Evolutionary conservation across 2,113 vertebrate genomes (phyloP).

Genomic region (Spea multiplicata): DNA sequence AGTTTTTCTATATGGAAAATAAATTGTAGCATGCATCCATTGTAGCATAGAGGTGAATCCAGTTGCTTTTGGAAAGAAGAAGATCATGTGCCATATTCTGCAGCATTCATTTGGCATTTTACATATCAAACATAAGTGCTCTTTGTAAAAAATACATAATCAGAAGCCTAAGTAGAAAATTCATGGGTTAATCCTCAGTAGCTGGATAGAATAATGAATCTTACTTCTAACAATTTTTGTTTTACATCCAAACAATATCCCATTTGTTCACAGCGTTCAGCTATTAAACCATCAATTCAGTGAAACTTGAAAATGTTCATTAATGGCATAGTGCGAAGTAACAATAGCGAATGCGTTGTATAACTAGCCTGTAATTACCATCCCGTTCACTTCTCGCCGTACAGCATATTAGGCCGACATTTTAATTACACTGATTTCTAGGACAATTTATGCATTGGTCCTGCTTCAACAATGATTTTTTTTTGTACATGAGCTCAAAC

Average conservation of each 20-base stretch:
- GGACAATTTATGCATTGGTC: slow-evolving; percentile 33
- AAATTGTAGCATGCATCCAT: too few relatives aligned
- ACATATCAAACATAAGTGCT: too few relatives aligned
- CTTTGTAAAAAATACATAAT: too few relatives aligned
- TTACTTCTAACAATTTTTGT: background rate
- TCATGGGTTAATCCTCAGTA: background rate
- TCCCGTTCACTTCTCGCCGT: slow-evolving; percentile 1
- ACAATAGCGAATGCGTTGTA: slow-evolving; percentile 52
- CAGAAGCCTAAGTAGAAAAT: background rate
- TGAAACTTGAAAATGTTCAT: slow-evolving; percentile 60
- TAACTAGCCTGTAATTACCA: slow-evolving; percentile 55
- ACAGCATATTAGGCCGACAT: slow-evolving; percentile 9
- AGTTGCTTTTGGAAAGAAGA: too few relatives aligned
- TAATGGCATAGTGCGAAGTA: slow-evolving; percentile 57
- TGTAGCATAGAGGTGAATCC: too few relatives aligned
- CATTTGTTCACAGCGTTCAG: slow-evolving; percentile 55
- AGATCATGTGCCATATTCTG: too few relatives aligned
- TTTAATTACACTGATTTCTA: slow-evolving; percentile 48
- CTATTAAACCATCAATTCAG: slow-evolving; percentile 57
- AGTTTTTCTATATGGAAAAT: too few relatives aligned
- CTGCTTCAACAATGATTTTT: slow-evolving; percentile 5
- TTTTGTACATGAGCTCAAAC: background rate
- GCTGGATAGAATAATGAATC: background rate
- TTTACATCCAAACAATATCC: slow-evolving; percentile 50
- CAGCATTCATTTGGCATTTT: too few relatives aligned